Base-by-base conservation (phyloP, 2,113 vertebrate genomes). In the Nymphicus hollandicus region DNA sequence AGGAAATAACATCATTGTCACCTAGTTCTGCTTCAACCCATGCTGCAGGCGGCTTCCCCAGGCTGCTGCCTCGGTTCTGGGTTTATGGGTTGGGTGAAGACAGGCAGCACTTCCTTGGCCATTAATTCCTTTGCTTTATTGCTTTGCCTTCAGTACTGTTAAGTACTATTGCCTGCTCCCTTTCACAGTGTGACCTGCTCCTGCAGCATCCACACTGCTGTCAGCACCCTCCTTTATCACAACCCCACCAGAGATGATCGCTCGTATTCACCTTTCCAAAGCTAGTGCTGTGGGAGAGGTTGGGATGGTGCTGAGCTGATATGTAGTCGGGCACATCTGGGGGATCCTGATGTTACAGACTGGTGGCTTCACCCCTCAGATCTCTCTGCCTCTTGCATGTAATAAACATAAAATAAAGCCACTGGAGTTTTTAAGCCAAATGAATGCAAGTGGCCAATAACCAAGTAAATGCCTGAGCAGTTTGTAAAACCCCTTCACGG, bases 301-400 rank as follows among this genome's bases (percentile, higher is more conserved):
- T 17, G 46, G n/a, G 31, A 28, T 9, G 35, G 61, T 37, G 68
- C 61, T 49, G 73, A 89, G 61, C 47, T 50, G 28, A 10, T 9
- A 10, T 6, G 2, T 7, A 25, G 22, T 5, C 17, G 37, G 43
- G 24, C 13, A 24, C 29, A 3, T 11, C 2, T 9, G 1, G 5
- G 33, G 19, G 33, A 43, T 58, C 5, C 37, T 23, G 37, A 9
- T 12, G 47, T 29, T 19, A 18, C 31, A 76, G 47, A 31, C 11
- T 17, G 18, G 29, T 7, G 23, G 31, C 28, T 18, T 41, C 28
- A 53, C 9, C 8, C 22, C 46, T 35, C 44, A 9, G 3, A n/a
- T 14, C 55, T n/a, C 17, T 41, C n/a, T 60, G 63, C 85, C 10
- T 60, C 41, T 18, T 71, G 37, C 46, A 20, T 3, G 14, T 11